Evolutionary conservation across 2,797 vertebrate species (phyloP), one percentile per base, ranked within the genome.

Genomic region (Cyprinodon diabolis): DNA sequence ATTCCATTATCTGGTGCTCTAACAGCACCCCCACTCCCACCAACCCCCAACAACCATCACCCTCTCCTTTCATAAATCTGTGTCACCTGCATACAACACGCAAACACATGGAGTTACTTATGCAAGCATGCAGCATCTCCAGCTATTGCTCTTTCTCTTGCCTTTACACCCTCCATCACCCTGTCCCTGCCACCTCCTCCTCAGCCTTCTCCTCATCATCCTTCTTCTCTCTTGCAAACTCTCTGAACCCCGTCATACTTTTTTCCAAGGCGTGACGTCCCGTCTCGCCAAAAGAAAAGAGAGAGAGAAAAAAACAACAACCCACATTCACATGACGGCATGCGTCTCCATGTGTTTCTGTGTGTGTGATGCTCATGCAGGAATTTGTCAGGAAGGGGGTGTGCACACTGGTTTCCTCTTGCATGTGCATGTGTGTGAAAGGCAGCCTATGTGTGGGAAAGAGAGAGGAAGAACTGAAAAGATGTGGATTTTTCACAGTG

Each of bases 1-100:
- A 91, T 92, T 90, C 88, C 84, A 89, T 92, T 92, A 90, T 93
- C 88, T 91, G 85, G 89, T 90, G 88, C 89, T 92, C 84, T 86
- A 91, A 87, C 89, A 83, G 91, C 87, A 90, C 78, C 88, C 83
- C 81, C 77, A 83, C 86, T 78, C 80, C 81, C 82, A 75, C 89
- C 85, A 79, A 78, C 83, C 89, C 78, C 85, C 87, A 84, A 79
- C 88, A 86, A 73, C 84, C 83, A 86, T 85, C 84, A 87, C 86
- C 78, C 86, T 78, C 84, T 81, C 77, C 86, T 75, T 85, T 89
- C 85, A 89, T 91, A 92, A 93, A 92, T 93, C 91, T 91, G 89
- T 94, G 92, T 93, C 94, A 93, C 91, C 91, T 92, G 90, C 90
- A 91, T 89, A 84, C 73, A 90, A 76, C 82, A 75, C 82, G 85